phyloP scores from a whole-genome alignment of 2,888 invertebrate species.

The Ischnura elegans region DNA sequence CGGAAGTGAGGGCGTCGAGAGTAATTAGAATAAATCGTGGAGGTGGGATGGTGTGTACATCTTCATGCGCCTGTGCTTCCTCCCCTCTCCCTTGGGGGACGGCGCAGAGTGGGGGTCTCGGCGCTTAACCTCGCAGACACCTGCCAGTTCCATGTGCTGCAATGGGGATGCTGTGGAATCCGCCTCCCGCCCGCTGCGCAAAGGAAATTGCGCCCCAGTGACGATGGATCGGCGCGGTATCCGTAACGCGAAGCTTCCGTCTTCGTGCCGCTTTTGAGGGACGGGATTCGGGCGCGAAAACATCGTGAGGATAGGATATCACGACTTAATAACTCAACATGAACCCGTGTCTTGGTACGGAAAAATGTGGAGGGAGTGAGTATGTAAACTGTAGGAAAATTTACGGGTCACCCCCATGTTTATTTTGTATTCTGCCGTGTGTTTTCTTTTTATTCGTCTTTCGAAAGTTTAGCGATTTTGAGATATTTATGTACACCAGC shows the following conservation, averaged over 20 bases:
- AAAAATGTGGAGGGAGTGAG: no score
- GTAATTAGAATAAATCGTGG: neutral
- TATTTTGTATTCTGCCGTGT: neutral
- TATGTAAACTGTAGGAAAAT: neutral
- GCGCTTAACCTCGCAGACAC: neutral
- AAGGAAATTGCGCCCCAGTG: neutral
- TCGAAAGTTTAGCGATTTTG: no score
- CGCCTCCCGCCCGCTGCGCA: neutral
- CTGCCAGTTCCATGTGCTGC: conserved; percentile 2
- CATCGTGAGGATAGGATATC: neutral
- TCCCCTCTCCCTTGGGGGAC: no score
- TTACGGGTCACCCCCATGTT: neutral
- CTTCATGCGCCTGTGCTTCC: neutral
- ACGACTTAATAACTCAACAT: neutral
- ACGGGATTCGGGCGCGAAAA: neutral
- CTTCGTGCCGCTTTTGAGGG: neutral
- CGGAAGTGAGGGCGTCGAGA: neutral
- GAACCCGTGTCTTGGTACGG: neutral
- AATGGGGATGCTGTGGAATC: conserved; percentile 20
- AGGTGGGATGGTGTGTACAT: neutral
- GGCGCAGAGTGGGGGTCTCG: neutral
- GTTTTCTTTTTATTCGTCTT: no score
- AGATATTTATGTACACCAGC: no score
- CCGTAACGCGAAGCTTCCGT: neutral
- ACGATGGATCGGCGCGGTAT: neutral